Evolutionary conservation across 2,888 invertebrate genomes (phyloP).

Genomic region (Pachycephus smyrnensis): DNA sequence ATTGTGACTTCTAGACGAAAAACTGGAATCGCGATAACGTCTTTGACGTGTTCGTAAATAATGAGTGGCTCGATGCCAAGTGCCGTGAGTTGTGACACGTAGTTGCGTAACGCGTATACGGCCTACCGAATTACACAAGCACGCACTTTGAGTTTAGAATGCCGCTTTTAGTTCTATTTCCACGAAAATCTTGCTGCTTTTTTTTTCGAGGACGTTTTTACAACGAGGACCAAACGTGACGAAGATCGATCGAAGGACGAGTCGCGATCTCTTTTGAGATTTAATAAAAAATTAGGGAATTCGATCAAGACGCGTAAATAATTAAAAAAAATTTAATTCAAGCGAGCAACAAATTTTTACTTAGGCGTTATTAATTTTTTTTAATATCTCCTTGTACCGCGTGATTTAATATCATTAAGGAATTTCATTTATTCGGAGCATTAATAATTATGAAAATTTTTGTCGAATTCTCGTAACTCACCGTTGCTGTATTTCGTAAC

Average conservation of each 20-base stretch:
- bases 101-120: not conserved
- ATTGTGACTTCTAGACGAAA: not conserved
- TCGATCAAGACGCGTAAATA: too few relatives aligned
- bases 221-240: not conserved
- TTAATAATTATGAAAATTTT: not conserved
- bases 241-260: not conserved
- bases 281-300: not conserved
- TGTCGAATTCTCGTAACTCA: fast-evolving
- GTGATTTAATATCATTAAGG: too few relatives aligned
- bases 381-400: too few relatives aligned
- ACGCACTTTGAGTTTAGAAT: not conserved
- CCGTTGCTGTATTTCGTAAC: not conserved
- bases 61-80: not conserved
- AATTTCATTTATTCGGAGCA: not conserved
- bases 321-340: not conserved
- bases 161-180: not conserved
- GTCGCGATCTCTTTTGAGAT: not conserved
- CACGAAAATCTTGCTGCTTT: not conserved
- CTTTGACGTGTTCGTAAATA: not conserved
- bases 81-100: not conserved
- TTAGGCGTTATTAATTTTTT: too few relatives aligned
- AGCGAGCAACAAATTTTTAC: not conserved
- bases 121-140: not conserved
- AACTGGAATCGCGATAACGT: not conserved
- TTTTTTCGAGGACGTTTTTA: not conserved